Evolutionary conservation across 1,140 invertebrate genomes (phyloP), one percentile per base, ranked within the genome.

Genomic region (Papilio polyxenes): DNA sequence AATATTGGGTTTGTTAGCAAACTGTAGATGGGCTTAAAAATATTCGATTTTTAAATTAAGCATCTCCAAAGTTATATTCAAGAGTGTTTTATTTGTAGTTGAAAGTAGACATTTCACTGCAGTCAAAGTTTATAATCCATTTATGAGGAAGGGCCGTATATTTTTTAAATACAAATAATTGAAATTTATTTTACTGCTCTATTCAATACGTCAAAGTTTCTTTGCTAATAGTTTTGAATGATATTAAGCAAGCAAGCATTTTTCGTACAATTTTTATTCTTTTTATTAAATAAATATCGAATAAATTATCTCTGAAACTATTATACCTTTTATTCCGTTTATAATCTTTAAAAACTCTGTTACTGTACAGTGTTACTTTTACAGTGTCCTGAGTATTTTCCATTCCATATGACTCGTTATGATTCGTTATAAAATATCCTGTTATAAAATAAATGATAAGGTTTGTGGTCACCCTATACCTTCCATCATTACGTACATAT

Each of bases 141-240:
- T 20, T 23, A 20, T 62, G 17, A n/a, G 23, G 23, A 62, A n/a
- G 59, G 59, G n/a, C 20, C 20, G 9, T 3, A 10, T 65, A 23
- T 23, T 69, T 31, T 69, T 69, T 69, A 0, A 2, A 62, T 62
- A 23, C 1, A 69, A 69, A 69, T 9, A 7, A 17, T 65, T 15
- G n/a, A 65, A 65, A 59, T 3, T 59, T 6, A 13, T 69, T 13
- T 69, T 5, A 69, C 37, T 69, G 23, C 23, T 69, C 62, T 69
- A 37, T 23, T 23, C 62, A 31, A 69, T 11, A 69, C 23, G 9
- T 69, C 62, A 69, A 20, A 20, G 59, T 20, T 62, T 20, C 23
- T 69, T 31, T 37, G 23, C 23, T 37, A 37, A 69, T 69, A 69
- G 62, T 69, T 69, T 69, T 1, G 62, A 69, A 69, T 69, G 62